Conservation (phyloP, 1,140 invertebrate genomes). For the Trichogramma pretiosum region DNA sequence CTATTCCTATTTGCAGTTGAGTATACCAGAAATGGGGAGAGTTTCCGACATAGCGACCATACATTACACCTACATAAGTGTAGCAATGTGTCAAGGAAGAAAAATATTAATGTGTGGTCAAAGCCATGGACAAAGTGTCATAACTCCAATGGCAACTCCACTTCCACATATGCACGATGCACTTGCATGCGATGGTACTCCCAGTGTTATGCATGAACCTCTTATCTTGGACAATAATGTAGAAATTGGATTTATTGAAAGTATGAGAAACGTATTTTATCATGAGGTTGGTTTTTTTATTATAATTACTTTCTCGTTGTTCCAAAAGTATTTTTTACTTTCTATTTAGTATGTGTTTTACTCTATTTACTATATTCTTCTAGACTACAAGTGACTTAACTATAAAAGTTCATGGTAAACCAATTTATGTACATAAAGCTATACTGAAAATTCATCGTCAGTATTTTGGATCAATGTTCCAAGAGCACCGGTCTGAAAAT, state of each 20-base stretch:
- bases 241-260: slow-evolving; percentile 42
- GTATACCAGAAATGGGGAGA: slow-evolving; percentile 38
- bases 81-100: slow-evolving; percentile 53
- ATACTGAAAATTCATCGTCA: slow-evolving; percentile 55
- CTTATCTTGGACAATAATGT: slow-evolving; percentile 47
- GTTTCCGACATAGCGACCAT: slow-evolving; percentile 57
- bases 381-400: slow-evolving; percentile 56
- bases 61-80: slow-evolving; percentile 57
- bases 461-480: slow-evolving; percentile 61
- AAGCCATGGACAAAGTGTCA: slow-evolving; percentile 53
- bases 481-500: slow-evolving; percentile 57
- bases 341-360: slow-evolving; percentile 2
- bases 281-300: slow-evolving; percentile 45
- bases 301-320: not conserved
- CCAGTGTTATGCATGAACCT: slow-evolving; percentile 54
- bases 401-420: slow-evolving; percentile 53
- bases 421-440: slow-evolving; percentile 60
- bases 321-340: not conserved
- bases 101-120: slow-evolving; percentile 62
- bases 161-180: slow-evolving; percentile 55
- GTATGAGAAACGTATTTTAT: slow-evolving; percentile 52
- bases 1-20: slow-evolving; percentile 23
- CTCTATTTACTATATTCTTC: no score
- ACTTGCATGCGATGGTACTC: slow-evolving; percentile 54
- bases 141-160: slow-evolving; percentile 48